Evolutionary conservation across 2,797 vertebrate genomes (phyloP).

Genomic region (Florisuga fusca): DNA sequence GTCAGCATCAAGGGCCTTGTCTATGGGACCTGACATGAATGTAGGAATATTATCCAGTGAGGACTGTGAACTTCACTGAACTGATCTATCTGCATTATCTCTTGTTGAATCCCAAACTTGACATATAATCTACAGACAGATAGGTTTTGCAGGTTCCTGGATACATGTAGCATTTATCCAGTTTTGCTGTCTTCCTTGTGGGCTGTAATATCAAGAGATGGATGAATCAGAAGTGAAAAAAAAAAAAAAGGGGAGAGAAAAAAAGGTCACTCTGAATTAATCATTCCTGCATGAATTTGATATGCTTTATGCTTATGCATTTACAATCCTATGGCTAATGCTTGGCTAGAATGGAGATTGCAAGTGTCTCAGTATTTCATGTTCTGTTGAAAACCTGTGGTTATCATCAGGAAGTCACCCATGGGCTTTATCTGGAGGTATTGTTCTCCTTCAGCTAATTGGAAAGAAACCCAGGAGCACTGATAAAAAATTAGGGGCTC

Average conservation of each 20-base stretch:
- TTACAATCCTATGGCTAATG: not conserved
- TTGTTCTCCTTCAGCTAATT: not conserved
- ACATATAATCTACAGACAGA: not conserved
- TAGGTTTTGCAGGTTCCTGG: not conserved
- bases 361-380: not conserved
- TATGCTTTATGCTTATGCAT: not conserved
- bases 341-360: not conserved
- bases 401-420: not conserved
- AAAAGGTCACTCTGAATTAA: not conserved
- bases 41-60: not conserved
- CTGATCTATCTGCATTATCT: not conserved
- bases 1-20: not conserved
- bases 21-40: not conserved
- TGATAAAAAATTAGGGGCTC: not conserved
- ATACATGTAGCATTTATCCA: not conserved
- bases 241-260: not conserved
- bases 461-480: not conserved
- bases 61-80: conserved; percentile 1
- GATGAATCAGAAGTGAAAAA: not conserved
- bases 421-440: not conserved
- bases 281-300: not conserved
- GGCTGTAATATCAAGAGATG: not conserved
- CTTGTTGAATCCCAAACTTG: not conserved
- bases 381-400: not conserved
- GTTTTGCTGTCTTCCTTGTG: not conserved